These are phyloP conservation scores for Coreius guichenoti DNA, from an alignment of 2,797 vertebrate species.

Conservation along the genomic window DNA sequence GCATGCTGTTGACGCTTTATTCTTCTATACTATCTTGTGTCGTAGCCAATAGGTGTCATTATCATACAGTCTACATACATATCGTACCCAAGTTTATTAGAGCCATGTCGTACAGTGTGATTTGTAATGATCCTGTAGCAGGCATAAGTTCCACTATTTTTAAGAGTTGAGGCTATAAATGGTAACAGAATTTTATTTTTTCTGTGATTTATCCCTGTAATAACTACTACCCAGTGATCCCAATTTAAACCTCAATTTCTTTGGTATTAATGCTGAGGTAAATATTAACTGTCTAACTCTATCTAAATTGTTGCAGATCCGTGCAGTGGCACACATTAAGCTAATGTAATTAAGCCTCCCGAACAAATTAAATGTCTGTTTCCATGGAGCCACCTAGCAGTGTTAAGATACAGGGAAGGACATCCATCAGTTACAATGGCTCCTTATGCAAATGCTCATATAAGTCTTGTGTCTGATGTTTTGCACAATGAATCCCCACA, in stretches of 20 bases:
- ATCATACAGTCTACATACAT: no score
- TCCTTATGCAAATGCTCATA: constrained; percentile 2
- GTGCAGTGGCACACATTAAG: background rate
- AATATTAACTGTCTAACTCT: background rate
- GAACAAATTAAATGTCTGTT: constrained; percentile 54
- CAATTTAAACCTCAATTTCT: background rate
- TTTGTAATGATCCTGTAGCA: no score
- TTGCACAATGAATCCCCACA: background rate
- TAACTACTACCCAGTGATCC: background rate
- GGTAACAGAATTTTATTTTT: background rate
- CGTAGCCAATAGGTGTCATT: no score
- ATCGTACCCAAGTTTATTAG: no score
- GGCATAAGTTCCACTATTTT: no score
- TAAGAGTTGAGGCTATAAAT: no score
- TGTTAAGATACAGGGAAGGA: constrained; percentile 15
- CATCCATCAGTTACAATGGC: constrained; percentile 16
- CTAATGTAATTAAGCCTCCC: constrained; percentile 50
- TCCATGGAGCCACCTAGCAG: constrained; percentile 44
- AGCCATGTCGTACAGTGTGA: no score
- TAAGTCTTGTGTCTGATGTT: background rate
- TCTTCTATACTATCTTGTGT: no score
- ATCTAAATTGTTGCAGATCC: background rate
- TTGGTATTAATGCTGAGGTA: background rate
- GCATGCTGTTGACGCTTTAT: no score
- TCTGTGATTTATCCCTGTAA: background rate